Base-by-base conservation (phyloP, 2,797 vertebrate species). In the Masticophis lateralis region DNA sequence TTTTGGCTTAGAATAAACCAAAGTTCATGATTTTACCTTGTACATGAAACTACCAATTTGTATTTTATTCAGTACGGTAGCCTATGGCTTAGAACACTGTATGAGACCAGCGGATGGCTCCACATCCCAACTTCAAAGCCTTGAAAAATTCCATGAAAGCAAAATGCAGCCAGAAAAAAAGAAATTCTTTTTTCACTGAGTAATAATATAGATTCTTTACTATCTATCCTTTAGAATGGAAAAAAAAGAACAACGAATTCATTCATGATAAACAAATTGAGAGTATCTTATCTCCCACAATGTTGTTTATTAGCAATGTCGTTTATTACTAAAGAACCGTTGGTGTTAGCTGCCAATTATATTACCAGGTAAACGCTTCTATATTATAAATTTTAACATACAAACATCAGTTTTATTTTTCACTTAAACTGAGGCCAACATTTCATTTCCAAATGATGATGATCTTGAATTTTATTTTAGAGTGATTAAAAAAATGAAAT, bases 351-450 rank as follows among this genome's bases (percentile, higher is more conserved):
- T 86, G 66, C 89, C 87, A 47, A 83, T 89, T 91, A 25, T 91
- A 89, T 51, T 89, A 66, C 43, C 13, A 32, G 51, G 27, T 66
- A 91, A 91, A 86, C 57, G 32, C 94, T 89, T 51, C 91, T 16
- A 87, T 92, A 94, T 86, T 43, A 22, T 92, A 43, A n/a, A 60
- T 32, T 94, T 93, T 94, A 56, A 91, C 92, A 22, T 51, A 92
- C 61, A 25, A 94, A 28, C 60, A 5, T 25, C 25, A 86, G 47
- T 92, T 95, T 93, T 92, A 60, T 2, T 59, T 94, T 94, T 90
- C 32, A 7, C 88, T 95, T 92, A 87, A 95, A 94, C 94, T 95
- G 92, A 95, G 18, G 60, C 90, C 9, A 7, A 87, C 90, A 16
- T 1, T 89, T 93, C 27, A 37, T 83, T 83, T 83, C 74, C 37